These are phyloP conservation scores for Pogonomyrmex californicus DNA, from an alignment of 1,140 invertebrate species.

Conservation along the genomic window DNA sequence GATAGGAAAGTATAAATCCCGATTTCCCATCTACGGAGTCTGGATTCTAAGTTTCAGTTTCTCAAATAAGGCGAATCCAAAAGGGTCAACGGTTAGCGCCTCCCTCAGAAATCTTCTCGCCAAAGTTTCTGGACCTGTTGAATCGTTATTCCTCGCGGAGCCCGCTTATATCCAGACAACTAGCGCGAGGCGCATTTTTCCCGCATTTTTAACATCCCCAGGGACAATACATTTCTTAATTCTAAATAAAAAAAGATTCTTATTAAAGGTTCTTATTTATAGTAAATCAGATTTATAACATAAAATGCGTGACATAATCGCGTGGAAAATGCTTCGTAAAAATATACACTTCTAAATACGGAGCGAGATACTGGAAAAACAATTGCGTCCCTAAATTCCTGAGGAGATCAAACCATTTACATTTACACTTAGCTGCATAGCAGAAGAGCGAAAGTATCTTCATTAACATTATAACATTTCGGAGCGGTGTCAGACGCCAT, in stretches of 20 bases:
- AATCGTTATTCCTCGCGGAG: conserved; percentile 56
- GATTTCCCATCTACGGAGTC: not conserved
- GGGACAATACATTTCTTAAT: conserved; percentile 1
- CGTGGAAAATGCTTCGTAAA: not conserved
- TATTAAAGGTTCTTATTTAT: conserved; percentile 7
- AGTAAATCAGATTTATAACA: not conserved
- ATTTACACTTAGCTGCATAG: conserved; percentile 5
- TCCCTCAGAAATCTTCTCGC: conserved; percentile 39
- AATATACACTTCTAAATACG: not conserved
- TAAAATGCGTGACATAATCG: not conserved
- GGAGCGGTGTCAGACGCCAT: not conserved
- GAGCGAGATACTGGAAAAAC: conserved; percentile 1
- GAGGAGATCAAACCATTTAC: not conserved
- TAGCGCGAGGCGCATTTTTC: not conserved
- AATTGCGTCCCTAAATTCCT: not conserved
- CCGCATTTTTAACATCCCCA: conserved; percentile 33
- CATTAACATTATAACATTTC: not conserved
- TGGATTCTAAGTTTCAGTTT: conserved; percentile 38
- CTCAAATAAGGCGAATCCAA: conserved; percentile 34
- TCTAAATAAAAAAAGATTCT: not conserved
- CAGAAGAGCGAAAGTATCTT: not conserved
- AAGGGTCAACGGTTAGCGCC: conserved; percentile 29
- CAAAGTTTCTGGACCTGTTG: conserved; percentile 55
- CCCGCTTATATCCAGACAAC: conserved; percentile 29
- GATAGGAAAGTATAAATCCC: conserved; percentile 14